These are phyloP conservation scores for Beris chalybata DNA, from an alignment of 2,888 invertebrate species.

Conservation along the genomic window DNA sequence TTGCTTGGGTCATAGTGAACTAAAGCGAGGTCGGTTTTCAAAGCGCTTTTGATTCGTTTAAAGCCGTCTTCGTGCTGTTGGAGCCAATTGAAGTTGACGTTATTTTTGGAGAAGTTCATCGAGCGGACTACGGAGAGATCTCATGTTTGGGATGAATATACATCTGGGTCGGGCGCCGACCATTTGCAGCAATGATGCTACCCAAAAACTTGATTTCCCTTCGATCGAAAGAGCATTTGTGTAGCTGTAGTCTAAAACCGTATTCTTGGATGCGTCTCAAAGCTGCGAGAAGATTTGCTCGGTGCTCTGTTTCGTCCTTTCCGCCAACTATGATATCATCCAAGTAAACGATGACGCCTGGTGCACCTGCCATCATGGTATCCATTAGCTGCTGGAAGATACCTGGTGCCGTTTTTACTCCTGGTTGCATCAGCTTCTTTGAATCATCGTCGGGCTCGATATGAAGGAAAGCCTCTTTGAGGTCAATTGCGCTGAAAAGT, in stretches of 20 bases:
- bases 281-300: not conserved
- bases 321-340: not conserved
- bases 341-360: not conserved
- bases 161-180: constrained; percentile 5
- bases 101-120: constrained; percentile 7
- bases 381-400: not conserved
- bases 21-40: not conserved
- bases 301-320: not conserved
- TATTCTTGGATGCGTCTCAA: not conserved
- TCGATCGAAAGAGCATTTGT: constrained; percentile 20
- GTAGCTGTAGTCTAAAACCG: constrained; percentile 5
- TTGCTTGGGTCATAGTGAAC: not conserved
- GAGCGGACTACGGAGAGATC: not conserved
- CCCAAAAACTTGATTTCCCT: constrained; percentile 22
- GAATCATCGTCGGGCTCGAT: not conserved
- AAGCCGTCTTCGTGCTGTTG: not conserved
- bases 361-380: no score
- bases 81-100: not conserved
- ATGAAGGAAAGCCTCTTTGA: constrained; percentile 1
- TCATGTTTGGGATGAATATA: constrained; percentile 15
- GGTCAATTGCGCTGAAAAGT: constrained; percentile 2
- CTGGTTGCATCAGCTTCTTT: constrained; percentile 7
- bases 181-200: constrained; percentile 15
- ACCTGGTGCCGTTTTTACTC: constrained; percentile 24
- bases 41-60: not conserved